Evolutionary conservation across 2,888 invertebrate genomes (phyloP).

Genomic region (Trachelus tabidus): DNA sequence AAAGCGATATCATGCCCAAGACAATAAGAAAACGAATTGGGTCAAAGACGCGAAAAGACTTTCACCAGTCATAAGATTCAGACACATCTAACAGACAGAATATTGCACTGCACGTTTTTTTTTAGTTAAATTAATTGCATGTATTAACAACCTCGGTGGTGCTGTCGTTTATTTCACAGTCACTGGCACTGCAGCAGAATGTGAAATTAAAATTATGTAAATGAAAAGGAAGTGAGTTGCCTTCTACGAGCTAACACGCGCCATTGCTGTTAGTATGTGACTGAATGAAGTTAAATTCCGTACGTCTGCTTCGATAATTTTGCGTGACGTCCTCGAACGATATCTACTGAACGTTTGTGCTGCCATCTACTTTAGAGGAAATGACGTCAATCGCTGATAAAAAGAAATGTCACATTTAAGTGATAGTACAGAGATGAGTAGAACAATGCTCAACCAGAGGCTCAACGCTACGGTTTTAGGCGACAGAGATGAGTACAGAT

Average conservation of each 20-base stretch:
- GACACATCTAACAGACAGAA: background rate
- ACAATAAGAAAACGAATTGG: constrained; percentile 29
- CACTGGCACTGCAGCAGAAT: constrained; percentile 65
- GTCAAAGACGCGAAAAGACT: constrained; percentile 46
- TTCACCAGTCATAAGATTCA: constrained; percentile 23
- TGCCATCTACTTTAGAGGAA: background rate
- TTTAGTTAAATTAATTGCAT: background rate
- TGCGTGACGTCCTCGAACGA: background rate
- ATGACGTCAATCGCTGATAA: background rate
- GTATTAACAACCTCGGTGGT: background rate
- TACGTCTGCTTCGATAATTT: background rate
- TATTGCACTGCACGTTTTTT: background rate
- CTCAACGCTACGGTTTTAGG: no score
- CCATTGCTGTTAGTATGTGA: constrained; percentile 13
- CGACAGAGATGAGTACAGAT: no score
- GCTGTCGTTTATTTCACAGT: constrained; percentile 52
- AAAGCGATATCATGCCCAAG: constrained; percentile 16
- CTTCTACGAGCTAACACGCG: constrained; percentile 6
- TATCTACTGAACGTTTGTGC: background rate
- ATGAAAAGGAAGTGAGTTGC: constrained; percentile 6
- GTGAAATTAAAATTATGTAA: constrained; percentile 45
- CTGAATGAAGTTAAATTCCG: background rate
- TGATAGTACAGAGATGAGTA: background rate
- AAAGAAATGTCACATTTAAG: background rate
- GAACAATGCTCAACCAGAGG: no score